Evolutionary conservation across 2,113 vertebrate species (phyloP), one percentile per base, ranked within the genome.

Genomic region (Pantherophis guttatus): DNA sequence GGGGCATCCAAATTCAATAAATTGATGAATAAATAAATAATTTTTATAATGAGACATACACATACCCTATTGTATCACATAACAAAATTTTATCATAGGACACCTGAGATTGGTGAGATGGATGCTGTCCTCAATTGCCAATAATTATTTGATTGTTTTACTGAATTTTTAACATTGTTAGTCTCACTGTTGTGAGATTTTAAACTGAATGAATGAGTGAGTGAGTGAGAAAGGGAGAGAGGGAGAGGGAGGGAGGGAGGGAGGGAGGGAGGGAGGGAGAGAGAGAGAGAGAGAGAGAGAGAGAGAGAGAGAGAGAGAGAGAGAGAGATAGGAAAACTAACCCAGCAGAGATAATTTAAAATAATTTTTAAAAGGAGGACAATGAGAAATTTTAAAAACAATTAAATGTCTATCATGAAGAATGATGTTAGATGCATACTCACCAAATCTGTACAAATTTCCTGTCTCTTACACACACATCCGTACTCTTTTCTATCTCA

Each of bases 211-310:
- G 6, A 75, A 33, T 33, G 13, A 75, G 2, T 33, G 13, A 62
- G 21, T 10, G 59, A 59, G 2, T 8, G 8, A 62, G 23, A 3
- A 24, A 29, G 3, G 5, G 26, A 29, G 2, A n/a, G 3, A 12
- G 0, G 5, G 11, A 8, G 19, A 58, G 21, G 0, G 6, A 39
- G 39, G 1, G 39, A 39, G 39, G 1, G 39, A 39, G 39, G 1
- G 39, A 39, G 39, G 1, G 39, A 39, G 39, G 1, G 39, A 39
- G 39, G 1, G 39, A 39, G 3, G 5, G 26, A 29, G 2, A n/a
- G 3, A 12, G 0, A 13, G 11, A 8, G 19, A 58, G 21, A 0
- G 6, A 39, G 39, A 39, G 39, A 39, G 39, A 39, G 1, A 39
- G 39, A 1, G 39, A 39, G 39, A 39, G 39, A 39, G 39, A 39